Evolutionary conservation across 2,797 vertebrate species (phyloP).

Genomic region (Sciurus carolinensis): DNA sequence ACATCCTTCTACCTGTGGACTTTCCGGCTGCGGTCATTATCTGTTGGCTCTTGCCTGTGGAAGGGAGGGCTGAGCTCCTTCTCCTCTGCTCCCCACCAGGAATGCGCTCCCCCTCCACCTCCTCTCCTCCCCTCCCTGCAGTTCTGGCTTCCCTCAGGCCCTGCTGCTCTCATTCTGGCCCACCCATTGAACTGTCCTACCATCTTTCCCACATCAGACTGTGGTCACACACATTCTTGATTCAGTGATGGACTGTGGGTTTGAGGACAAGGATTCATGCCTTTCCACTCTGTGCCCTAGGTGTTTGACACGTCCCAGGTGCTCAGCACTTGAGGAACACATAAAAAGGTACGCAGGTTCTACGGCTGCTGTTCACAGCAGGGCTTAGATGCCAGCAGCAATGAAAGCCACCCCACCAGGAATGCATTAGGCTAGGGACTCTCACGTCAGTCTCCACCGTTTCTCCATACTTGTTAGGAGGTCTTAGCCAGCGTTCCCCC

Average conservation of each 20-base stretch:
- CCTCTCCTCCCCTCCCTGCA: too few species aligned
- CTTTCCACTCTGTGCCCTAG: background rate
- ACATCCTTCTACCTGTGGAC: background rate
- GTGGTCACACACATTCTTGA: background rate
- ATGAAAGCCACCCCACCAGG: background rate
- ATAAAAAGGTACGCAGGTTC: too few species aligned
- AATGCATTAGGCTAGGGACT: background rate
- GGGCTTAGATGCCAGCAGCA: too few species aligned
- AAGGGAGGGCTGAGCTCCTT: background rate
- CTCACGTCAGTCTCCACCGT: too few species aligned
- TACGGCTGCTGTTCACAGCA: background rate
- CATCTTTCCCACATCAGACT: too few species aligned
- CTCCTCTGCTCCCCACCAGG: fast-evolving
- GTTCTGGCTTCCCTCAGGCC: background rate
- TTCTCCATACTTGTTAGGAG: background rate
- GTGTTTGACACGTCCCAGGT: background rate
- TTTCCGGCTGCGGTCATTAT: background rate
- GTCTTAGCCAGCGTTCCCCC: background rate
- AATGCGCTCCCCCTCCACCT: background rate
- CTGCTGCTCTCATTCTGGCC: background rate
- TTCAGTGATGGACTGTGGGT: background rate
- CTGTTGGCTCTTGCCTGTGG: background rate
- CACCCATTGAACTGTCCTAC: background rate
- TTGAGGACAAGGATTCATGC: background rate
- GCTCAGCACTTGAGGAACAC: background rate